Evolutionary conservation across 2,113 vertebrate genomes (phyloP).

Genomic region (Poecilia latipinna): DNA sequence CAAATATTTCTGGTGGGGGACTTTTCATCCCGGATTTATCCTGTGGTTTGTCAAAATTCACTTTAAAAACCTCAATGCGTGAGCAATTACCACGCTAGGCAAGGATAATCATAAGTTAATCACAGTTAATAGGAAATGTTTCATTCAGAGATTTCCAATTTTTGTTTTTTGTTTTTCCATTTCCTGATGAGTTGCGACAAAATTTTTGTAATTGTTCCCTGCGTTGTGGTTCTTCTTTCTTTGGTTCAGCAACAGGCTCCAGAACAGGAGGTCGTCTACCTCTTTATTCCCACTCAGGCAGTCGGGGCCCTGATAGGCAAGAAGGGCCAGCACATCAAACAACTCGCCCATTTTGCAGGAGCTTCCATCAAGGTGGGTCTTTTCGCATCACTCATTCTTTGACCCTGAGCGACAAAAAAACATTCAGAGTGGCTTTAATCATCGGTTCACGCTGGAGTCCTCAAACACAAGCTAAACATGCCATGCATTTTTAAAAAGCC

Average conservation of each 20-base stretch:
- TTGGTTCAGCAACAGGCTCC: constrained; percentile 76
- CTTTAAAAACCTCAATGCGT: constrained; percentile 49
- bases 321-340: constrained; percentile 96
- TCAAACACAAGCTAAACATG: neutral
- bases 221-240: neutral
- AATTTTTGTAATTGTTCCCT: neutral
- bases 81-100: constrained; percentile 51
- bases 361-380: constrained; percentile 93
- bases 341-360: constrained; percentile 92
- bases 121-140: constrained; percentile 47
- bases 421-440: constrained; percentile 1
- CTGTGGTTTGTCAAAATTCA: constrained; percentile 50
- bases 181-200: constrained; percentile 8
- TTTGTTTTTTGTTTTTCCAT: neutral
- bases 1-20: constrained; percentile 61
- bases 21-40: constrained; percentile 45
- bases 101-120: constrained; percentile 52
- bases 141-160: constrained; percentile 21
- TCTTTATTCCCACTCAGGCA: constrained; percentile 95
- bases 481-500: neutral
- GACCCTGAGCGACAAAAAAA: neutral
- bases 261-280: constrained; percentile 93
- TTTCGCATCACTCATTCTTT: neutral
- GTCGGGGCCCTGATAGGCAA: constrained; percentile 96
- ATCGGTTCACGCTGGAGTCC: neutral